These are phyloP conservation scores for Oxycera nigricornis DNA, from an alignment of 2,888 invertebrate species.

Conservation along the genomic window DNA sequence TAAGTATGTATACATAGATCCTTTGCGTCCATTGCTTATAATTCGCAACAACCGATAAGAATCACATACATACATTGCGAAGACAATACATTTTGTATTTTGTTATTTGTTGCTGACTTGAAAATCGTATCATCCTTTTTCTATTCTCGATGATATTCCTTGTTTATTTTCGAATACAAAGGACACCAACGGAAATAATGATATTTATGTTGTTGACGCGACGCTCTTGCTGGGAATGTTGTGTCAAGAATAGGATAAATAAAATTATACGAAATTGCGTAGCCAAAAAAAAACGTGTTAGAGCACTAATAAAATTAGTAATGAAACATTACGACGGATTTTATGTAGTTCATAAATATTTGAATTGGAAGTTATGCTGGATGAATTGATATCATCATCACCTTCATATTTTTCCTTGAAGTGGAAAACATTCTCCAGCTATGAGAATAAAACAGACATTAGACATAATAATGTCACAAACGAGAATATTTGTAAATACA, in stretches of 20 bases:
- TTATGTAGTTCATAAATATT: neutral
- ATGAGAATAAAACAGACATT: too few relatives aligned
- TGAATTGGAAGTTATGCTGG: too few relatives aligned
- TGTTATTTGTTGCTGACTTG: conserved; percentile 37
- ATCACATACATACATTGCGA: conserved; percentile 24
- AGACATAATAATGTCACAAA: too few relatives aligned
- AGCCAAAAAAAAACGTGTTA: conserved; percentile 11
- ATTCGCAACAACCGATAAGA: conserved; percentile 31
- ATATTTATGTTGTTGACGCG: conserved; percentile 31
- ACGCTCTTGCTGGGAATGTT: neutral
- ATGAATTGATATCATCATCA: too few relatives aligned
- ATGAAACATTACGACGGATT: neutral
- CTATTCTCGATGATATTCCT: conserved; percentile 11
- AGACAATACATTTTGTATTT: conserved; percentile 14
- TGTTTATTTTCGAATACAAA: neutral
- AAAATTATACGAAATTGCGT: conserved; percentile 7
- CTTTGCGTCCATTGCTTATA: conserved; percentile 1
- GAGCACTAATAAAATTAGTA: conserved; percentile 14
- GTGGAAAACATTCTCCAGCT: too few relatives aligned
- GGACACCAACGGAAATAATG: neutral
- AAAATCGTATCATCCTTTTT: conserved; percentile 13
- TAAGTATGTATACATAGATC: neutral
- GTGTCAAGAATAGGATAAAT: neutral
- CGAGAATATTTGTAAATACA: too few relatives aligned
- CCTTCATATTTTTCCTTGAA: too few relatives aligned